Conservation (phyloP, 1,140 invertebrate species). For the Sycophaga agraensis region DNA sequence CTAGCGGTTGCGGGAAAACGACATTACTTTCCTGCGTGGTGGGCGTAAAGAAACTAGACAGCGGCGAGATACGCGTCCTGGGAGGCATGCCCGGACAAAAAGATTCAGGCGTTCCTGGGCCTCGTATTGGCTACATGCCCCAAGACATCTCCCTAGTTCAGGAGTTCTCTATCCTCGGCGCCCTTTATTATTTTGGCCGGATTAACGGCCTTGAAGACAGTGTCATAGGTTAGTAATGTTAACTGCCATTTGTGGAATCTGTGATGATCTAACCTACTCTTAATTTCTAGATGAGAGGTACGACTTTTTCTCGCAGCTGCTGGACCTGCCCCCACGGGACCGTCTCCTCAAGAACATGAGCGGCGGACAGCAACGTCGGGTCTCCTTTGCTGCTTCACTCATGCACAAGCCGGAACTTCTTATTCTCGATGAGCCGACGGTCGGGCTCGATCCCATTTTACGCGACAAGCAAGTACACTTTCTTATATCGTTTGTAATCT, state of each 20-base stretch:
- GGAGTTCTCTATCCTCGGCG: slow-evolving; percentile 84
- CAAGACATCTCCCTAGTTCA: slow-evolving; percentile 84
- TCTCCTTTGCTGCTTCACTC: slow-evolving; percentile 84
- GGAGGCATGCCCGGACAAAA: slow-evolving; percentile 74
- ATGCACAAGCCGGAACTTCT: slow-evolving; percentile 85
- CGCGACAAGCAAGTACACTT: slow-evolving; percentile 71
- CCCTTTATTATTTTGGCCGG: slow-evolving; percentile 84
- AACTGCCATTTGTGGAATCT: no score
- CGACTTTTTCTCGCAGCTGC: slow-evolving; percentile 68
- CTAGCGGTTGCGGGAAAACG: slow-evolving; percentile 83
- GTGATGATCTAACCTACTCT: no score
- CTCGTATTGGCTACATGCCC: slow-evolving; percentile 84
- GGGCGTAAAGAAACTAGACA: slow-evolving; percentile 72
- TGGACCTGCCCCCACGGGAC: slow-evolving; percentile 71
- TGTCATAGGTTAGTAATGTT: slow-evolving; percentile 57
- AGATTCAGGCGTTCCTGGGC: slow-evolving; percentile 76
- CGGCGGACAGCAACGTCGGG: slow-evolving; percentile 85
- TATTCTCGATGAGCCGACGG: slow-evolving; percentile 91
- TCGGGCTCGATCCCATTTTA: slow-evolving; percentile 86
- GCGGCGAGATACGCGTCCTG: slow-evolving; percentile 76
- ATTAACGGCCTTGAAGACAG: slow-evolving; percentile 75
- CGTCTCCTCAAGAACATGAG: slow-evolving; percentile 69
- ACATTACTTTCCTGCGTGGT: slow-evolving; percentile 85
- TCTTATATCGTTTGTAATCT: background rate
- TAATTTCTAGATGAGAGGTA: slow-evolving; percentile 61